Evolutionary conservation across 2,797 vertebrate species (phyloP).

Genomic region (Peromyscus eremicus): DNA sequence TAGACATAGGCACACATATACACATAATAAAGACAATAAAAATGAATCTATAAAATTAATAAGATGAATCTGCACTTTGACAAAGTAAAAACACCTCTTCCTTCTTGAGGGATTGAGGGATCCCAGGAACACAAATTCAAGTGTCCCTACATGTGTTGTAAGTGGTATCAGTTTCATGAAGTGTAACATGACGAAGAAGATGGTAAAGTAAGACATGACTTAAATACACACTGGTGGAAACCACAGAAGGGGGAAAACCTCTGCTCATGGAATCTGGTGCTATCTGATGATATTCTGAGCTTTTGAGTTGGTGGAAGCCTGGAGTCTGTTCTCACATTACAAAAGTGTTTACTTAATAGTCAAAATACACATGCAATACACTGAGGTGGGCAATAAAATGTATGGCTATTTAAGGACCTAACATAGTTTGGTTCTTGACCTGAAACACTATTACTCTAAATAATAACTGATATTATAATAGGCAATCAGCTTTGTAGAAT

Average conservation of each 20-base stretch:
- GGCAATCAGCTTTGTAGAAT: not conserved
- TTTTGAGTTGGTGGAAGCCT: not conserved
- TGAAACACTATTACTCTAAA: not conserved
- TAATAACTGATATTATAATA: not conserved
- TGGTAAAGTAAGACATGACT: not conserved
- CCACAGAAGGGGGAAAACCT: not conserved
- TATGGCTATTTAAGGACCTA: not conserved
- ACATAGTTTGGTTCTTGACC: not conserved
- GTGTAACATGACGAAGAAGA: not conserved
- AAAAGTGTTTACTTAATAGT: not conserved
- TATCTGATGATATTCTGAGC: not conserved
- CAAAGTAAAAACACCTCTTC: not conserved
- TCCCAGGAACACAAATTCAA: not conserved
- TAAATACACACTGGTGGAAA: not conserved
- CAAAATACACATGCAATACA: not conserved
- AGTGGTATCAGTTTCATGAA: not conserved
- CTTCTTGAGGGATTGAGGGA: not conserved
- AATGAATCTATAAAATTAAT: not conserved
- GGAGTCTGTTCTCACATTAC: not conserved
- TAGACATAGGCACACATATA: not conserved
- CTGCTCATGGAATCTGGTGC: not conserved
- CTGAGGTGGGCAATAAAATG: not conserved
- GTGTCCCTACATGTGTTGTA: not conserved
- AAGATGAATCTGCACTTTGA: not conserved
- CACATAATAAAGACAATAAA: not conserved